A percentile compares a stretch with the other conserved stretches of the same genome.
Evolutionary conservation across 2,888 invertebrate genomes (phyloP).

Genomic region (Hirtodrosophila cameraria): DNA sequence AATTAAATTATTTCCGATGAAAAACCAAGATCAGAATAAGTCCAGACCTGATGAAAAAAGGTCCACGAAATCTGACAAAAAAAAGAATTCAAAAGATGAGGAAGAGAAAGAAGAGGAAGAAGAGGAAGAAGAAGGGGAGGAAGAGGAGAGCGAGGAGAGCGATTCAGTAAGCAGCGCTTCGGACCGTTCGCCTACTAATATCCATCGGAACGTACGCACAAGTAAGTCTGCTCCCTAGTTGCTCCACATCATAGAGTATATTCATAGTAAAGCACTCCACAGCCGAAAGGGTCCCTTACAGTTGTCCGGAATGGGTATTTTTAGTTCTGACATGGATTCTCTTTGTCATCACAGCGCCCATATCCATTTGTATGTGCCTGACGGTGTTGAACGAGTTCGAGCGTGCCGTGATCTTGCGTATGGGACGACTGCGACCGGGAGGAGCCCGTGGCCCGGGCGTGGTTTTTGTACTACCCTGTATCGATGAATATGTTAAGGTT

Average conservation of each 20-base stretch:
- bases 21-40: background rate
- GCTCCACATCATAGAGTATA: background rate
- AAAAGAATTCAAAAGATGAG: background rate
- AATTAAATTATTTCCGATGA: background rate
- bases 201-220: constrained; percentile 50
- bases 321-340: constrained; percentile 62
- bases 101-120: background rate
- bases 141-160: background rate
- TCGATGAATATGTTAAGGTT: constrained; percentile 85
- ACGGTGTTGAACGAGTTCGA: constrained; percentile 86
- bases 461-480: constrained; percentile 87
- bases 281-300: constrained; percentile 42
- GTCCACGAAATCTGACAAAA: background rate
- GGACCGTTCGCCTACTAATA: background rate
- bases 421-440: constrained; percentile 85
- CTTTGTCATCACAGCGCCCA: constrained; percentile 72
- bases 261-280: background rate
- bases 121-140: background rate
- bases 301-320: constrained; percentile 52
- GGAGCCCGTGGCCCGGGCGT: constrained; percentile 86
- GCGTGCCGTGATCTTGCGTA: constrained; percentile 87
- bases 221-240: constrained; percentile 24
- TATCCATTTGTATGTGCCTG: constrained; percentile 72
- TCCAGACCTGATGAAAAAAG: background rate
- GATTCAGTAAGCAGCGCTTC: constrained; percentile 28